phyloP scores from a whole-genome alignment of 2,888 invertebrate genomes.

The Drosophila affinis region DNA sequence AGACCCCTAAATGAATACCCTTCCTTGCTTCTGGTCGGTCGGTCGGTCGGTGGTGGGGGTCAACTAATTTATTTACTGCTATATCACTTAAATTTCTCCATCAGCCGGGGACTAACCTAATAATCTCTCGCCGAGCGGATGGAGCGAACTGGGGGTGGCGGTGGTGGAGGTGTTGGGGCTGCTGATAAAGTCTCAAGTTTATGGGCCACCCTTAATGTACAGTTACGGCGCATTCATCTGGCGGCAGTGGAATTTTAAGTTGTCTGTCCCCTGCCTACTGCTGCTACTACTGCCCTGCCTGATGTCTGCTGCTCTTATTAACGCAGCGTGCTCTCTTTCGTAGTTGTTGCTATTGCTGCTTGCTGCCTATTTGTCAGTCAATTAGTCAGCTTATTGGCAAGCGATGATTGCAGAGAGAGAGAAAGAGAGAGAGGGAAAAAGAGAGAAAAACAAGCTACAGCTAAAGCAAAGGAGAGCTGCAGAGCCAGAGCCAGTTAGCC shows the following conservation, averaged over 20 bases:
- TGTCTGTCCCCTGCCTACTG: slow-evolving; percentile 41
- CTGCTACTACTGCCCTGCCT: not conserved
- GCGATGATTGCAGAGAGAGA: slow-evolving; percentile 76
- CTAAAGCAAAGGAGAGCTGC: slow-evolving; percentile 46
- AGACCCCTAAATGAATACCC: slow-evolving; percentile 10
- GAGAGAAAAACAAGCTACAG: slow-evolving; percentile 66
- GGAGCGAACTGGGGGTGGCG: not conserved
- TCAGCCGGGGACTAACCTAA: slow-evolving; percentile 40
- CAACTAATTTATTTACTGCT: slow-evolving; percentile 47
- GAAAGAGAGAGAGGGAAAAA: slow-evolving; percentile 54
- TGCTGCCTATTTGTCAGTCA: slow-evolving; percentile 75
- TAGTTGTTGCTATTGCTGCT: slow-evolving; percentile 34
- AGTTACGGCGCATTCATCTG: slow-evolving; percentile 55
- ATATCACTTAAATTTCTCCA: slow-evolving; percentile 49
- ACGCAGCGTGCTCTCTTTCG: slow-evolving; percentile 45
- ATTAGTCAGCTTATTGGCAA: slow-evolving; percentile 79
- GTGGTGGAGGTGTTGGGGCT: not conserved
- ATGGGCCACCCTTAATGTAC: slow-evolving; percentile 75
- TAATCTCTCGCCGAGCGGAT: slow-evolving; percentile 38
- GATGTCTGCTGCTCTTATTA: slow-evolving; percentile 61
- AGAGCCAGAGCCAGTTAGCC: slow-evolving; percentile 31
- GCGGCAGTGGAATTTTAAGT: slow-evolving; percentile 51
- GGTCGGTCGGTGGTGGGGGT: not conserved
- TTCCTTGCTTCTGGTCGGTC: not conserved
- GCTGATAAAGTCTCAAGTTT: slow-evolving; percentile 48